Percentiles rank a stretch among this genome's conserved stretches.
Evolutionary conservation across 2,888 invertebrate genomes (phyloP).

Genomic region (Tribolium freemani): DNA sequence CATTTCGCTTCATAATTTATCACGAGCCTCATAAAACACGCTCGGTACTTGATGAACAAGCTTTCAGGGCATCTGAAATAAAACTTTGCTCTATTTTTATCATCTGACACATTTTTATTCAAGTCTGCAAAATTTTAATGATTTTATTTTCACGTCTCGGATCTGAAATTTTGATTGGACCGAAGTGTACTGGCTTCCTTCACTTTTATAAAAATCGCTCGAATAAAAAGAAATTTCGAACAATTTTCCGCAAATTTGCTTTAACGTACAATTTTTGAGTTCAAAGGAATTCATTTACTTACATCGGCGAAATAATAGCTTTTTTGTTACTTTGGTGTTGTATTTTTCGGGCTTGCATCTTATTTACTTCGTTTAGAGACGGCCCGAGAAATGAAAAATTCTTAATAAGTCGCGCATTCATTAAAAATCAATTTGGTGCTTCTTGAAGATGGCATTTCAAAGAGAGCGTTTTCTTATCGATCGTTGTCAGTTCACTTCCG

Average conservation of each 20-base stretch:
- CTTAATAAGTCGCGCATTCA: constrained; percentile 5
- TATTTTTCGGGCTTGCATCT: neutral
- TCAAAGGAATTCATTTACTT: constrained; percentile 35
- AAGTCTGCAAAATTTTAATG: neutral
- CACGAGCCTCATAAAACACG: constrained; percentile 15
- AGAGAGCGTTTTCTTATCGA: constrained; percentile 60
- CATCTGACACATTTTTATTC: neutral
- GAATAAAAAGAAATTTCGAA: constrained; percentile 22
- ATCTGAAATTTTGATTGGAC: neutral
- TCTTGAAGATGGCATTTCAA: constrained; percentile 58
- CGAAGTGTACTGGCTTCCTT: neutral
- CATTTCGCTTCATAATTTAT: constrained; percentile 27
- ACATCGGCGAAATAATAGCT: constrained; percentile 9
- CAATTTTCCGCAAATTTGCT: constrained; percentile 33
- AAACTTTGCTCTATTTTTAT: neutral
- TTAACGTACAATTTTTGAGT: constrained; percentile 21
- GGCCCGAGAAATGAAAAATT: neutral
- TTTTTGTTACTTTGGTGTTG: constrained; percentile 6
- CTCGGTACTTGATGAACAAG: constrained; percentile 7
- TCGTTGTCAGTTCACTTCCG: constrained; percentile 64
- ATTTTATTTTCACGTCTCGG: neutral
- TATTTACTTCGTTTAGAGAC: neutral
- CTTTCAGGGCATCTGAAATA: neutral
- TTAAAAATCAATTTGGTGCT: constrained; percentile 39
- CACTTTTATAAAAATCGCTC: neutral